These are phyloP conservation scores for Rhopalosiphum maidis DNA, from an alignment of 1,140 invertebrate genomes.

Conservation along the genomic window DNA sequence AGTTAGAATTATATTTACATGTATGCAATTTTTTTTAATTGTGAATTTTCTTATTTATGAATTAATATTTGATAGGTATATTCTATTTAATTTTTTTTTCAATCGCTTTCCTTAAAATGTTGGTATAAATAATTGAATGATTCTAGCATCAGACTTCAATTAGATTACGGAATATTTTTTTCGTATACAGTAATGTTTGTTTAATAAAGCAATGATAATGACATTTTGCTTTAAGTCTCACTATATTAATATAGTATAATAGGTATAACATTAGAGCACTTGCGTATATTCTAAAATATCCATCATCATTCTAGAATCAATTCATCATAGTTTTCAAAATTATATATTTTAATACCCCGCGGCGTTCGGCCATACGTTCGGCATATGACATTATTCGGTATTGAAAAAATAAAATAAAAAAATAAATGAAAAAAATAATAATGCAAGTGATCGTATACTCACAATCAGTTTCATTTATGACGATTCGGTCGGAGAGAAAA, in stretches of 20 bases:
- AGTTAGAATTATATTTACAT: not conserved
- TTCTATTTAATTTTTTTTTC: not conserved
- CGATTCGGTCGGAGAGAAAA: slow-evolving; percentile 18
- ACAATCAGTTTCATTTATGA: slow-evolving; percentile 47
- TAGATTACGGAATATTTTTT: not conserved
- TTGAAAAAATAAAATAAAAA: not conserved
- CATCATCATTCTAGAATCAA: slow-evolving; percentile 2
- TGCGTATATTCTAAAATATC: not conserved
- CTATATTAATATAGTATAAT: not conserved
- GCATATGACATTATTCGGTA: slow-evolving; percentile 5
- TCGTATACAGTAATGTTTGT: not conserved
- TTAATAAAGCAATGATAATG: not conserved
- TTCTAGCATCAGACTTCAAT: not conserved
- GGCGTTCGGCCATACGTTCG: not conserved
- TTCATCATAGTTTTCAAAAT: slow-evolving; percentile 48
- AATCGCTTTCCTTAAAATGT: not conserved
- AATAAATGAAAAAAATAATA: not conserved
- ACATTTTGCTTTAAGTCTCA: not conserved
- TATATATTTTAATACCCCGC: slow-evolving; percentile 32
- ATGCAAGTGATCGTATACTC: not conserved
- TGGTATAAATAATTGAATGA: not conserved
- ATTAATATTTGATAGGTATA: too few species aligned
- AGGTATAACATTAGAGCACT: not conserved
- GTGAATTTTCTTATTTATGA: not conserved
- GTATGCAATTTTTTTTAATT: not conserved